Evolutionary conservation across 2,113 vertebrate genomes (phyloP).

Genomic region (Sinocyclocheilus maitianheensis): DNA sequence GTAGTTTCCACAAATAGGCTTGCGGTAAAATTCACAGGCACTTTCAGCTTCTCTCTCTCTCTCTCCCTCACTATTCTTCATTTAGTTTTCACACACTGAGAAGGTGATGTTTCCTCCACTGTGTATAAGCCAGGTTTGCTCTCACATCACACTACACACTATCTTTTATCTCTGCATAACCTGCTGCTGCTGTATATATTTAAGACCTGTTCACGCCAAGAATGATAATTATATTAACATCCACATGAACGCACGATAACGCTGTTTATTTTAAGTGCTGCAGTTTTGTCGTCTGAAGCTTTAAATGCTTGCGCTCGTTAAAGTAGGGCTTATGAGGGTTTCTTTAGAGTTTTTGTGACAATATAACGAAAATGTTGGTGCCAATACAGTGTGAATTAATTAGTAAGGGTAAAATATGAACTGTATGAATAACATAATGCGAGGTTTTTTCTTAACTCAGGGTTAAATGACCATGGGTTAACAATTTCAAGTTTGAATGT

Average conservation of each 20-base stretch:
- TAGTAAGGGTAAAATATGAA: not conserved
- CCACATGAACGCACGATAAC: not conserved
- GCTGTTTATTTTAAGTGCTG: too few relatives aligned
- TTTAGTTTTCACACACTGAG: constrained; percentile 55
- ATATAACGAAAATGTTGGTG: not conserved
- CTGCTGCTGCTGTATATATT: not conserved
- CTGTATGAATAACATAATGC: not conserved
- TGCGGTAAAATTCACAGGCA: constrained; percentile 42
- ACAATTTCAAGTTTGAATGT: not conserved
- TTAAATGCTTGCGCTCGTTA: too few relatives aligned
- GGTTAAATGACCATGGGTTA: not conserved
- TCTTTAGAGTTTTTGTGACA: not conserved
- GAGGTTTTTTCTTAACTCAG: not conserved
- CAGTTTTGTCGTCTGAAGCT: too few relatives aligned
- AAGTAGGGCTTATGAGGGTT: not conserved
- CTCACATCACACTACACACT: not conserved
- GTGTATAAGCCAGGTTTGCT: constrained; percentile 25
- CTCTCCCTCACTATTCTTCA: constrained; percentile 37
- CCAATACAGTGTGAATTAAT: not conserved
- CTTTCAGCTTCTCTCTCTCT: constrained; percentile 11
- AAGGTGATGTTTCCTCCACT: constrained; percentile 28
- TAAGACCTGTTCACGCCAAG: not conserved
- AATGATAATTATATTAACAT: not conserved
- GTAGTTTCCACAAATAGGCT: constrained; percentile 49
- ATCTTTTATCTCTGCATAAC: not conserved